Conservation (phyloP, 2,888 invertebrate species). For the Teinopalpus imperialis region DNA sequence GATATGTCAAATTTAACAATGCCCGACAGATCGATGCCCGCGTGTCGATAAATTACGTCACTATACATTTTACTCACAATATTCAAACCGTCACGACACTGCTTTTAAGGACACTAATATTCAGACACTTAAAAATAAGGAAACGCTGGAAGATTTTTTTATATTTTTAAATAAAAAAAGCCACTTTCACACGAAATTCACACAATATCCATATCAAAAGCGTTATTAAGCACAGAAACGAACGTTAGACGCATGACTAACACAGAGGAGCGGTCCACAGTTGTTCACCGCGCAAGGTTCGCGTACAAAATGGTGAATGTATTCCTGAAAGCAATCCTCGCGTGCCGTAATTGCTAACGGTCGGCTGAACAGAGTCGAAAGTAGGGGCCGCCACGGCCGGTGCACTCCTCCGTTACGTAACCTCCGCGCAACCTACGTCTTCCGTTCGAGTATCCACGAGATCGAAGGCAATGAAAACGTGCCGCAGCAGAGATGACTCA, state of each 20-base stretch:
- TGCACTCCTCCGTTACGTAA: conserved; percentile 75
- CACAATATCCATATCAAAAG: conserved; percentile 41
- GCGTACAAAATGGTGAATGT: conserved; percentile 76
- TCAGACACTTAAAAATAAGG: conserved; percentile 1
- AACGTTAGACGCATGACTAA: conserved; percentile 47
- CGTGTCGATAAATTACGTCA: not conserved
- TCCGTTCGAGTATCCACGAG: conserved; percentile 50
- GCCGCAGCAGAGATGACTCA: conserved; percentile 78
- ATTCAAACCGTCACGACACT: conserved; percentile 1
- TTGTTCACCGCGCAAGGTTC: conserved; percentile 51
- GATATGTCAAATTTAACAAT: not conserved
- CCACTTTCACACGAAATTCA: conserved; percentile 56
- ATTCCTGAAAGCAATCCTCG: conserved; percentile 73
- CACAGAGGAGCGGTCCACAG: conserved; percentile 37
- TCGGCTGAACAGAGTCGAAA: conserved; percentile 67
- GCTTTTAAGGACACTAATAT: conserved; percentile 1
- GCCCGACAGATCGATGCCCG: not conserved
- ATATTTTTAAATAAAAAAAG: conserved; percentile 17
- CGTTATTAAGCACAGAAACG: conserved; percentile 38
- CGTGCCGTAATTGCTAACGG: conserved; percentile 67
- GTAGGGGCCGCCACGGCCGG: conserved; percentile 58
- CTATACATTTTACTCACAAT: conserved; percentile 10
- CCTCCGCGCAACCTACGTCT: conserved; percentile 64
- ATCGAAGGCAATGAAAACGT: conserved; percentile 76
- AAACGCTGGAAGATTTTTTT: not conserved